Evolutionary conservation across 1,140 invertebrate genomes (phyloP), one percentile per base, ranked within the genome.

Genomic region (Drosophila ogumai): DNA sequence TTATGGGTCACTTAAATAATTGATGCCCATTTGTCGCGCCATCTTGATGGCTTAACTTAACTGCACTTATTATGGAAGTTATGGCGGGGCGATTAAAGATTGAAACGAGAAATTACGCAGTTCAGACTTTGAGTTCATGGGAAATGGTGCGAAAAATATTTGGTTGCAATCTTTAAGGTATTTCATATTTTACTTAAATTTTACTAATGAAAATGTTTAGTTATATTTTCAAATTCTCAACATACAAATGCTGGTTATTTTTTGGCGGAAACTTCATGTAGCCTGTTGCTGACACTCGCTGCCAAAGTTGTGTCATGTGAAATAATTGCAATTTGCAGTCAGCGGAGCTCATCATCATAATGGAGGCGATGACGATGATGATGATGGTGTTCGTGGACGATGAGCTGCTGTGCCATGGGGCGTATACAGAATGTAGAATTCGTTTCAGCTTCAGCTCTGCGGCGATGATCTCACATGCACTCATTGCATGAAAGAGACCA

Each of bases 391-490:
- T 66, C 32, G 43, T 32, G 44, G 63, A 67, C 76, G 76, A 86
- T 81, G 76, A 72, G 63, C 58, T 56, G 65, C 82, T 69, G 80
- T 79, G 63, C 76, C 81, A 88, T 44, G 78, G 66, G 74, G 81
- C 85, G 85, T 79, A 90, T 90, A 84, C 85, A 69, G 85, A 90
- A 90, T 63, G 66, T 84, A 81, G 76, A 81, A 75, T 81, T 79
- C 47, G 68, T 71, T 43, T 63, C 75, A 54, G 47, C 59, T 71
- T 59, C 75, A 73, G 73, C 55, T 66, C 61, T 47, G 65, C 44
- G n/a, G n/a, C 72, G 81, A 90, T 88, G 82, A 85, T 85, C 85
- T 88, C 84, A 90, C 84, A 88, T 88, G 84, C 84, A 88, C 55
- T 81, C 81, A 67, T 65, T 90, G 85, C 85, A 90, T 84, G 81